Base-by-base conservation (phyloP, 2,113 vertebrate species). In the Aspidoscelis tigris region DNA sequence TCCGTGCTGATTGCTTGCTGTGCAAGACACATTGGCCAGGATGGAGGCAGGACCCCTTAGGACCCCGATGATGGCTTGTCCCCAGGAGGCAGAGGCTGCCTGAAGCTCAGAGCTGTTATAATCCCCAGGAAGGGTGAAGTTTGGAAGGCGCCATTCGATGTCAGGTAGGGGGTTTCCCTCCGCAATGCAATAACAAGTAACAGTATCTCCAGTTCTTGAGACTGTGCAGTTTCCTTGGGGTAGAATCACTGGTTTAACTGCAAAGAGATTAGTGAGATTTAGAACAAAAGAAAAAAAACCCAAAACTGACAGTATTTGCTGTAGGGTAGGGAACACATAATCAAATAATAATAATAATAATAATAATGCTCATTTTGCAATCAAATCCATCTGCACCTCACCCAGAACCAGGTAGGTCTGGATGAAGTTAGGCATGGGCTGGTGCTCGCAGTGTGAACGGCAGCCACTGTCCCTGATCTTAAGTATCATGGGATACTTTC, bases 81-180 rank as follows among this genome's bases (percentile, higher is more conserved):
- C 87, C 94, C n/a, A 72, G 90, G 77, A 81, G 77, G 20, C 10
- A 3, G 24, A 76, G 8, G 21, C 39, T 2, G 81, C 86, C 50
- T 58, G 70, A 18, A 87, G 47, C 39, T 79, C 33, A 33, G 85
- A 47, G 66, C 33, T 77, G 50, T 87, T 39, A 79, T 83, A 61
- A 9, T 81, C 79, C 16, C 39, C 82, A 2, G 79, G 79, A 21
- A 85, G 1, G 24, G 83, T 81, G 4, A 24, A 66, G 61, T 94
- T 95, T 1, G 96, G 95, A 26, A 97, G 76, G 2, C 92, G 96
- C 96, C 96, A 97, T 82, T 95, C 96, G 69, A 97, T 86, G 1
- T 89, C 88, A 2, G 96, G 61, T 21, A 83, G 90, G 4, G 96
- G 96, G 91, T 96, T 96, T 8, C 96, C 95, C 78, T 95, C 88